Evolutionary conservation across 2,113 vertebrate genomes (phyloP).

Genomic region (Sphyrna mokarran): DNA sequence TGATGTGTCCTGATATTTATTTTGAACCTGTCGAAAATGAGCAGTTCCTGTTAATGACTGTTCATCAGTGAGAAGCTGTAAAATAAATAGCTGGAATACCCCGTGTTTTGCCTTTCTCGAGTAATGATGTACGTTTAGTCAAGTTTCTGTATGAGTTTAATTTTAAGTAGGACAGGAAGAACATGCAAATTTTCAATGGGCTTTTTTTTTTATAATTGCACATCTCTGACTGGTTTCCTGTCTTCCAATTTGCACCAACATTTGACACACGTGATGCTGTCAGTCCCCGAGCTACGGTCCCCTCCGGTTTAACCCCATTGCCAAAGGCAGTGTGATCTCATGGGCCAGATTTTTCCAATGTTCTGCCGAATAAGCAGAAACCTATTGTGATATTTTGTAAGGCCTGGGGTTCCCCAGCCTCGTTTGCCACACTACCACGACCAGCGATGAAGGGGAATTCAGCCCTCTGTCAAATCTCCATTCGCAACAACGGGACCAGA

Average conservation of each 20-base stretch:
- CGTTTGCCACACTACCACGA: too few species aligned
- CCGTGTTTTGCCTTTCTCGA: not conserved
- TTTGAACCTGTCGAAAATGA: slow-evolving; percentile 22
- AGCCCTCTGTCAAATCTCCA: too few species aligned
- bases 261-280: too few species aligned
- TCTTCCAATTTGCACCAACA: not conserved
- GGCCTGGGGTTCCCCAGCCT: too few species aligned
- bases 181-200: not conserved
- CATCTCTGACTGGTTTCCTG: slow-evolving; percentile 6
- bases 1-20: not conserved
- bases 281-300: not conserved
- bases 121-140: not conserved
- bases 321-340: not conserved
- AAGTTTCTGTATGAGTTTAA: slow-evolving; percentile 22
- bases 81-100: not conserved
- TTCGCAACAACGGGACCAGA: too few species aligned
- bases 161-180: slow-evolving; percentile 33
- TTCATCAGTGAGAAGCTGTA: not conserved
- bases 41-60: not conserved
- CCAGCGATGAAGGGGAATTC: too few species aligned
- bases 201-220: not conserved
- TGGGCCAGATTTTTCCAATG: not conserved
- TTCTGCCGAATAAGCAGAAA: not conserved
- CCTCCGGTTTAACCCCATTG: not conserved
- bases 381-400: not conserved